phyloP scores from a whole-genome alignment of 2,888 invertebrate species.

The Mesopsocus fuscifrons region DNA sequence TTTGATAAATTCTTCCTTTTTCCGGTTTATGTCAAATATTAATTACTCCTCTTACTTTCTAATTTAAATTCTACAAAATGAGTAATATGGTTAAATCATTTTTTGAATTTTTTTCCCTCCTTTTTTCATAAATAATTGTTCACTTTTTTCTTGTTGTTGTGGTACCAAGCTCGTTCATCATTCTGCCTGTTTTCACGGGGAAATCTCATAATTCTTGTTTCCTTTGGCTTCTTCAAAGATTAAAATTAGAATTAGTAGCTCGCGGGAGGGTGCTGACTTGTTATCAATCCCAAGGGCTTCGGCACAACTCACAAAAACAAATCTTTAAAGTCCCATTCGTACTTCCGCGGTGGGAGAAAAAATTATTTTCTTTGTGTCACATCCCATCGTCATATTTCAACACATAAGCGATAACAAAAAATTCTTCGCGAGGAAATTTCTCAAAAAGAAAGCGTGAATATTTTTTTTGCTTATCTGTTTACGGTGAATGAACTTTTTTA shows the following conservation, averaged over 20 bases:
- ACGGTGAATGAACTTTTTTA: no score
- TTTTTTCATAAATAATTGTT: neutral
- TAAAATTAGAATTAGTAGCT: neutral
- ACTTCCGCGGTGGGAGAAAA: no score
- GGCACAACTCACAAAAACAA: no score
- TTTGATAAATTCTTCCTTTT: conserved; percentile 10
- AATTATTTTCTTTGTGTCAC: no score
- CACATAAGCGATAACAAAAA: no score
- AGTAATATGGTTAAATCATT: conserved; percentile 5
- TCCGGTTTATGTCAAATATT: conserved; percentile 10
- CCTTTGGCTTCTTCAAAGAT: neutral
- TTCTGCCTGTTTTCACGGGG: neutral
- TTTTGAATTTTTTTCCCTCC: conserved; percentile 1
- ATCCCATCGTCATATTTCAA: no score
- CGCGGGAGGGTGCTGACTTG: neutral
- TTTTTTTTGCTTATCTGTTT: no score
- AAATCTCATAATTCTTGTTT: neutral
- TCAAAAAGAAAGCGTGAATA: no score
- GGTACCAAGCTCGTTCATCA: neutral
- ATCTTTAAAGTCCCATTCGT: no score
- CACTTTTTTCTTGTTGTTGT: neutral
- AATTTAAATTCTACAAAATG: conserved; percentile 10
- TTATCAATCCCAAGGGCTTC: neutral
- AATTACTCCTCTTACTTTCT: conserved; percentile 9
- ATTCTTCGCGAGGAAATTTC: no score